Base-by-base conservation (phyloP, 2,888 invertebrate species). In the Caenorhabditis afra region DNA sequence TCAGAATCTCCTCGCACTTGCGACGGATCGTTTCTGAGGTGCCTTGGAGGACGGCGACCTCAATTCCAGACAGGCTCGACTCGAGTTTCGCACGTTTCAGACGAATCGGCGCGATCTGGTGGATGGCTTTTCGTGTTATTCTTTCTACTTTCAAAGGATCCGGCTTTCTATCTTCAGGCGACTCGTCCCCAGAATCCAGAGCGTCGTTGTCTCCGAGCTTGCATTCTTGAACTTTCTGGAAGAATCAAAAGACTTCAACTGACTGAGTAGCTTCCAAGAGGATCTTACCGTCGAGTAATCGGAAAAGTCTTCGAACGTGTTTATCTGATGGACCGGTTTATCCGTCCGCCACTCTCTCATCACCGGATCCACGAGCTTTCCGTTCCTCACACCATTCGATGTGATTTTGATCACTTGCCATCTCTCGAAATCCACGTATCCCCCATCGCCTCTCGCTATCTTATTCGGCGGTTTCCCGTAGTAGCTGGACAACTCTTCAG, bases 391-490 rank as follows among this genome's bases (percentile, higher is more conserved):
- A 29, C 89, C 88, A 44, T 86, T 86, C 11, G 88, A 87, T 1
- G 81, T 81, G 18, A 88, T 87, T 80, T 87, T 88, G 3, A 89
- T 86, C 20, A 89, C 87, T 41, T 67, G 75, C 80, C 80, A 80
- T 5, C 70, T 39, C 39, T 85, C 83, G 11, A 53, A 53, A 79
- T 83, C 79, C 2, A 81, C 65, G 55, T 80, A 84, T 59, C 81
- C 78, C 8, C 80, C 82, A 0, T 66, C 45, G 1, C 45, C 65
- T n/a, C n/a, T 35, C 11, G 55, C 14, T 14, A 80, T 71, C 14
- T 70, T 68, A 8, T 23, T 44, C 1, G 75, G 75, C 1, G 35
- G 37, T 39, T 55, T 71, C 5, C 75, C 70, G 39, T 59, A 71
- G 20, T 39, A 52, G 0, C 53, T 61, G 11, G 7, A 5, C 3